These are phyloP conservation scores for Blastomussa wellsi DNA, from an alignment of 92 coral and sea anemone genomes.

Conservation along the genomic window DNA sequence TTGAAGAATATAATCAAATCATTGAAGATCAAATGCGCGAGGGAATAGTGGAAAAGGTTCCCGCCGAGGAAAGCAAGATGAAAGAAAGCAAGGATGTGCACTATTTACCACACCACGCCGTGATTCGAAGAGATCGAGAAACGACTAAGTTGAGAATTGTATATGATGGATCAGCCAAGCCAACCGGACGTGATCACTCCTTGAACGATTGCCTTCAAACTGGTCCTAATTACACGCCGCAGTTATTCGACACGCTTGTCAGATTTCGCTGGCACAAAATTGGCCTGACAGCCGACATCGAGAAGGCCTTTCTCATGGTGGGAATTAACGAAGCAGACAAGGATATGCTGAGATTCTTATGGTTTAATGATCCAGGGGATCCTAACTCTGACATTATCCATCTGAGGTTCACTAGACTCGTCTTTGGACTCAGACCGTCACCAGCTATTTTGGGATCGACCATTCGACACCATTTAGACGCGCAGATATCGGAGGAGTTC, in stretches of 20 bases:
- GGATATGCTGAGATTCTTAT: conserved; percentile 56
- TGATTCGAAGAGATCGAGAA: conserved; percentile 56
- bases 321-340: conserved; percentile 37
- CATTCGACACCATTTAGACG: conserved; percentile 37
- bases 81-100: conserved; percentile 15
- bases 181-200: conserved; percentile 31
- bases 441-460: conserved; percentile 31
- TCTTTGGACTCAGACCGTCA: no score
- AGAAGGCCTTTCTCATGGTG: no score
- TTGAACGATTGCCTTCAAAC: conserved; percentile 64
- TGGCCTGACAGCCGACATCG: conserved; percentile 47
- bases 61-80: conserved; percentile 4
- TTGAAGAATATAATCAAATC: conserved; percentile 52
- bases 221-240: no score
- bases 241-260: conserved; percentile 46
- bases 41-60: conserved; percentile 50
- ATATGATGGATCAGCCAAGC: conserved; percentile 59
- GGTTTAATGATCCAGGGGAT: conserved; percentile 47
- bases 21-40: conserved; percentile 42
- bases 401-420: conserved; percentile 34
- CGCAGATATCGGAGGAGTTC: conserved; percentile 5
- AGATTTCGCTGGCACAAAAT: conserved; percentile 50
- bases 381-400: neutral
- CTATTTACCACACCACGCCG: conserved; percentile 41
- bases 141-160: no score